phyloP scores from a whole-genome alignment of 2,113 vertebrate genomes.

The Petaurus breviceps region DNA sequence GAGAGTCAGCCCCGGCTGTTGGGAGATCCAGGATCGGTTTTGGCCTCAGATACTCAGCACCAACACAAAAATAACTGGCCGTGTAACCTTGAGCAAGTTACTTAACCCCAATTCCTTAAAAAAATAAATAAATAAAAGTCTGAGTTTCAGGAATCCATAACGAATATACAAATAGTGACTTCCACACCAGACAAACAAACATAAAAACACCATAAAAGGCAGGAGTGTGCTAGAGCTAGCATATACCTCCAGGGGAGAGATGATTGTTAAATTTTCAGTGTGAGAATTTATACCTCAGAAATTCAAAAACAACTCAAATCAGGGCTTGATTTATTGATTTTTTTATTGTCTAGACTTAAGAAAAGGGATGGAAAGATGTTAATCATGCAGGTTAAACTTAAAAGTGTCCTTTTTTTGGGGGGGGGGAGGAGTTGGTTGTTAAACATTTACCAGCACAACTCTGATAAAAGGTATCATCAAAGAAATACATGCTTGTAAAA shows the following conservation, averaged over 20 bases:
- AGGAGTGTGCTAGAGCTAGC: not conserved
- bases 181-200: not conserved
- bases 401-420: not conserved
- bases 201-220: not conserved
- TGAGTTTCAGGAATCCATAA: too few relatives aligned
- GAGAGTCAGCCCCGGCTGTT: too few relatives aligned
- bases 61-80: too few relatives aligned
- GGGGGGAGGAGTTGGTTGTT: not conserved
- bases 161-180: not conserved
- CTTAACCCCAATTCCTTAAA: too few relatives aligned
- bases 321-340: not conserved
- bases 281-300: not conserved
- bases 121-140: too few relatives aligned
- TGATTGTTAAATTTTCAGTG: not conserved
- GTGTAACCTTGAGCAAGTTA: too few relatives aligned
- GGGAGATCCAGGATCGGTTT: too few relatives aligned
- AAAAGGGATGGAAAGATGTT: too few relatives aligned
- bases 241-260: not conserved
- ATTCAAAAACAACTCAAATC: not conserved
- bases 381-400: not conserved
- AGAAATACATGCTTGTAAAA: not conserved
- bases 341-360: not conserved
- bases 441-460: not conserved
- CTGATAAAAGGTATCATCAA: not conserved
- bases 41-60: too few relatives aligned